Evolutionary conservation across 2,113 vertebrate species (phyloP).

Genomic region (Anoplopoma fimbria): DNA sequence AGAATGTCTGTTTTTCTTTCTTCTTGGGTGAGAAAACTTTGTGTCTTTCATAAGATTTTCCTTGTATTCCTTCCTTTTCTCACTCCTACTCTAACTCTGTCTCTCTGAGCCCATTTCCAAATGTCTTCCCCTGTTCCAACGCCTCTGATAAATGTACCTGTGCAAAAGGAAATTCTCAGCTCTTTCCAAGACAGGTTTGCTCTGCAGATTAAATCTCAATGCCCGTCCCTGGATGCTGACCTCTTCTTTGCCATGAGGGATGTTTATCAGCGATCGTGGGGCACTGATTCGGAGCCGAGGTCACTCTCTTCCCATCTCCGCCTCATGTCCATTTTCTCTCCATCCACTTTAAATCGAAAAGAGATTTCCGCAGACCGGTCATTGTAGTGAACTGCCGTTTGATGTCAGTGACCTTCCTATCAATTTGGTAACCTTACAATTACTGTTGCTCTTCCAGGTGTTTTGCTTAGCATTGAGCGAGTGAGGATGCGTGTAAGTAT

Average conservation of each 20-base stretch:
- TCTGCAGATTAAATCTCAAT: slow-evolving; percentile 68
- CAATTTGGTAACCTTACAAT: slow-evolving; percentile 30
- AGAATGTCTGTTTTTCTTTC: not conserved
- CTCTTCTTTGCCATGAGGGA: slow-evolving; percentile 49
- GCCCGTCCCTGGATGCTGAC: slow-evolving; percentile 44
- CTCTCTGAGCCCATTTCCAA: slow-evolving; percentile 17
- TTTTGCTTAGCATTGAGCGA: not conserved
- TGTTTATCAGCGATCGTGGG: not conserved
- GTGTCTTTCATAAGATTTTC: slow-evolving; percentile 1
- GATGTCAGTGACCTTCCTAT: slow-evolving; percentile 21
- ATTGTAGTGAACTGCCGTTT: slow-evolving; percentile 17
- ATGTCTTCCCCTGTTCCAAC: slow-evolving; percentile 18
- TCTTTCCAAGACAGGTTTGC: slow-evolving; percentile 58
- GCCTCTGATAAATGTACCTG: slow-evolving; percentile 51
- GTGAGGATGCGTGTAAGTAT: not conserved
- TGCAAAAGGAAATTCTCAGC: slow-evolving; percentile 57
- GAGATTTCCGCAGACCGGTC: slow-evolving; percentile 30
- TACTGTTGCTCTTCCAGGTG: slow-evolving; percentile 11
- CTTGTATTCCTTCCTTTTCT: not conserved
- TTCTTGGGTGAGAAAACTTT: slow-evolving; percentile 12
- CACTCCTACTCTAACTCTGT: not conserved
- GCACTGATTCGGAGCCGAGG: not conserved
- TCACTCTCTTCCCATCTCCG: slow-evolving; percentile 44
- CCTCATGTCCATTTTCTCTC: slow-evolving; percentile 30
- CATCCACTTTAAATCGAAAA: slow-evolving; percentile 40